phyloP scores from a whole-genome alignment of 2,113 vertebrate genomes.

The Neogobius melanostomus region DNA sequence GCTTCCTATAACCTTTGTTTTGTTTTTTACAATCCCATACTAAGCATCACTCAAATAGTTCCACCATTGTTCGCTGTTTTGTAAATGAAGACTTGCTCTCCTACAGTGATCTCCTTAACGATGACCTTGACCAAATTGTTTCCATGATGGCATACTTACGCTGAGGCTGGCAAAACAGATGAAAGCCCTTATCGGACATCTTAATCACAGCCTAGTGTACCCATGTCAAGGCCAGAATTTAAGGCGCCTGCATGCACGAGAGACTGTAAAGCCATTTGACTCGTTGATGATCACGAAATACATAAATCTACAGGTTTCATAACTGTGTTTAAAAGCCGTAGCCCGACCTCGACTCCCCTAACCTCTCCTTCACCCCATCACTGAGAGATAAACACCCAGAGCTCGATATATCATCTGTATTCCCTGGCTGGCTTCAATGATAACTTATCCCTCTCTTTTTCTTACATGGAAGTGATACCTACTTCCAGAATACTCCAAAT shows the following conservation, averaged over 20 bases:
- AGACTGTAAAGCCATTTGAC: background rate
- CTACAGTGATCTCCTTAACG: background rate
- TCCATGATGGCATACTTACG: background rate
- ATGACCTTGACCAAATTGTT: background rate
- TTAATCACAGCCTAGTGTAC: background rate
- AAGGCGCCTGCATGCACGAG: background rate
- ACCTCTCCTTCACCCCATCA: conserved; percentile 45
- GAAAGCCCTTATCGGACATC: conserved; percentile 2
- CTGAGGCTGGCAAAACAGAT: background rate
- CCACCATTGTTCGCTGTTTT: conserved; percentile 10
- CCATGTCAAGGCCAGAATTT: conserved; percentile 14
- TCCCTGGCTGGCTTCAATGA: background rate
- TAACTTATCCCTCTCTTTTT: conserved; percentile 4
- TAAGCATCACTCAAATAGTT: conserved; percentile 13
- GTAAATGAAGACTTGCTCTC: conserved; percentile 6
- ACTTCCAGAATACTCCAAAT: conserved; percentile 21
- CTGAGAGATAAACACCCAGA: conserved; percentile 10
- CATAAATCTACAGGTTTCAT: conserved; percentile 14
- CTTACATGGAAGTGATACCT: conserved; percentile 16
- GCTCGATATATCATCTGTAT: background rate
- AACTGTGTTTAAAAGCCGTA: conserved; percentile 24
- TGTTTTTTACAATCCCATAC: conserved; percentile 38
- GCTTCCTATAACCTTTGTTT: conserved; percentile 35
- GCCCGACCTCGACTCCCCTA: conserved; percentile 40
- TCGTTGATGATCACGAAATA: conserved; percentile 18